Conservation (phyloP, 2,888 invertebrate species). For the Laspeyria flexula region DNA sequence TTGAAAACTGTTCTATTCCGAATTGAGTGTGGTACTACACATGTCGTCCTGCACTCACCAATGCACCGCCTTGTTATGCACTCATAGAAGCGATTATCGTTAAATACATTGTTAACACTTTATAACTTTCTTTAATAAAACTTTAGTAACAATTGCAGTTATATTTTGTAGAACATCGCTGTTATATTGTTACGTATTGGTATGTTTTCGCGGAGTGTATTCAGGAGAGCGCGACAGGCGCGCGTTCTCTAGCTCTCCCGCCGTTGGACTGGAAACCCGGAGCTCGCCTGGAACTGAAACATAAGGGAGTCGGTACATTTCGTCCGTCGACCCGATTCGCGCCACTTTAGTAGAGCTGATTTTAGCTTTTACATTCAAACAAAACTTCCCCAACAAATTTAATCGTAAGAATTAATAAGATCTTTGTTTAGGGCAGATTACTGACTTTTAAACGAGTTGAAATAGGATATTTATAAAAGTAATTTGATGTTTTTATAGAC, state of each 20-base stretch:
- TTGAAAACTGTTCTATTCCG: constrained; percentile 30
- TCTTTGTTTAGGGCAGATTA: constrained; percentile 5
- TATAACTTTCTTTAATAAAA: constrained; percentile 18
- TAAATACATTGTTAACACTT: constrained; percentile 28
- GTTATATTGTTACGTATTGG: constrained; percentile 23
- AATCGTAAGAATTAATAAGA: constrained; percentile 17
- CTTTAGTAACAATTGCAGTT: constrained; percentile 11
- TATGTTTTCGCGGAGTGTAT: constrained; percentile 30
- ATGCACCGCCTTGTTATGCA: constrained; percentile 46
- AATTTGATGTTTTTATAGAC: constrained; percentile 4
- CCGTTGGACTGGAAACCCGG: constrained; percentile 58
- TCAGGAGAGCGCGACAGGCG: constrained; percentile 43
- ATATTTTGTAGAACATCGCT: constrained; percentile 15
- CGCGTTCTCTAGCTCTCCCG: constrained; percentile 57
- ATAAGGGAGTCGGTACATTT: constrained; percentile 52
- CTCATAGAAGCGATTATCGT: constrained; percentile 32
- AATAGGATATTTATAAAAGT: background rate
- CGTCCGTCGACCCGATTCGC: constrained; percentile 40
- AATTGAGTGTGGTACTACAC: constrained; percentile 32
- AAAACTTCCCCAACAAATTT: constrained; percentile 24
- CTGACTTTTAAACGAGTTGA: background rate
- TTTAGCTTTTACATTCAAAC: constrained; percentile 32
- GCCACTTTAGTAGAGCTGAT: constrained; percentile 39
- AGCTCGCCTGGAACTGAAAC: constrained; percentile 56
- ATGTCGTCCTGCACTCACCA: constrained; percentile 58